Evolutionary conservation across 92 coral and sea anemone genomes (phyloP), one percentile per base, ranked within the genome.

Genomic region (Umimayanthus chanpuru): DNA sequence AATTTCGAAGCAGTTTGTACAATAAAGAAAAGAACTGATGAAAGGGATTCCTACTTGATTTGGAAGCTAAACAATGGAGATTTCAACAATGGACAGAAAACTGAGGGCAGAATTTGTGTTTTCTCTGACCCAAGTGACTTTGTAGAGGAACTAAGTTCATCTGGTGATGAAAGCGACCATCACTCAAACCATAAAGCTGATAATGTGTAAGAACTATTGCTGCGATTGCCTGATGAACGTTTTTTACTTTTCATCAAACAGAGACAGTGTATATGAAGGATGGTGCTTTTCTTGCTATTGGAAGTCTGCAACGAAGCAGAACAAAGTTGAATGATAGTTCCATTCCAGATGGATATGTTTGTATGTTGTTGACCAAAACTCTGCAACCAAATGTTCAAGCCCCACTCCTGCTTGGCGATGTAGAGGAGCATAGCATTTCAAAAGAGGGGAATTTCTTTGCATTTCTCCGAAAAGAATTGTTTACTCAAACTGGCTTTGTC

Each of bases 1-100:
- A 91, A 80, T 71, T 91, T 88, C 50, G 91, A 91, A 73, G 93
- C 91, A 32, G 89, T 91, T 76, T 89, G 26, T 5, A 88, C 82
- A 55, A 75, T 91, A 28, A 91, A 88, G 81, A 81, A 83, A 76
- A 55, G 66, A 88, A 84, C 88, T 23, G 85, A 89, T 39, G 90
- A 76, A 41, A 91, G 86, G 55, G 93, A 91, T 53, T 30, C 40
- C 12, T 88, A 86, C 21, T 74, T 81, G 8, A 66, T 91, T 50
- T 91, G 86, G 88, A 91, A 91, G 41, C 77, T 85, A 20, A 91
- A 88, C 76, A 81, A 91, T 40, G 81, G 90, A 26, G 28, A 81
- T 70, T 81, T 81, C 78, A 91, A 88, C 68, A 89, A 89, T 70
- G 89, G 92, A 9, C 91, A 92, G 68, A 82, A 81, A 41, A 89